Conservation (phyloP, 64 coral and sea anemone genomes). For the Platygyra sinensis region DNA sequence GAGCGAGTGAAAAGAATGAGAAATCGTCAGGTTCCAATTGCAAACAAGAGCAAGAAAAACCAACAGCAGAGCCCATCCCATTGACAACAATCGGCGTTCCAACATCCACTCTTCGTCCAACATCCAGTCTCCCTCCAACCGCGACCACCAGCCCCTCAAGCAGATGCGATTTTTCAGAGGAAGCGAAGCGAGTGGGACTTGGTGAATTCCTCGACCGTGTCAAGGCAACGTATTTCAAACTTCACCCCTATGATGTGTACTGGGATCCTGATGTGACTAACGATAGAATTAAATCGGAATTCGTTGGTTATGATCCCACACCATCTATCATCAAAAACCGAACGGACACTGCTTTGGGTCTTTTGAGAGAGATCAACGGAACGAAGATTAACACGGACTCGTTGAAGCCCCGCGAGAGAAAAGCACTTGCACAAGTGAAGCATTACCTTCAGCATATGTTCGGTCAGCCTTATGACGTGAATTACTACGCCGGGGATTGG, state of each 20-base stretch:
- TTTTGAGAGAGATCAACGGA: constrained; percentile 15
- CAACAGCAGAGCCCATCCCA: not conserved
- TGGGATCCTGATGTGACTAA: not conserved
- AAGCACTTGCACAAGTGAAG: constrained; percentile 38
- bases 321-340: not conserved
- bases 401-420: constrained; percentile 53
- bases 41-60: not conserved
- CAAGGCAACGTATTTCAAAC: constrained; percentile 12
- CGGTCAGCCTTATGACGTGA: constrained; percentile 42
- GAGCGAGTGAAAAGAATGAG: not conserved
- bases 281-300: not conserved
- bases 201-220: constrained; percentile 36
- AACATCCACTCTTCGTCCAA: not conserved
- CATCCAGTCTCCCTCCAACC: not conserved
- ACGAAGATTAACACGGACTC: not conserved
- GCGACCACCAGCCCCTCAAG: not conserved
- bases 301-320: constrained; percentile 23
- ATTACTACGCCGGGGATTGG: constrained; percentile 57
- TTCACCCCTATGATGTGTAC: not conserved
- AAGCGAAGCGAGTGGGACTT: constrained; percentile 12
- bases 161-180: constrained; percentile 10
- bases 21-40: not conserved
- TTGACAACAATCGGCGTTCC: not conserved
- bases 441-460: constrained; percentile 55
- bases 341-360: constrained; percentile 7